These are phyloP conservation scores for Ploceus nigricollis DNA, from an alignment of 2,113 vertebrate genomes.

Conservation along the genomic window DNA sequence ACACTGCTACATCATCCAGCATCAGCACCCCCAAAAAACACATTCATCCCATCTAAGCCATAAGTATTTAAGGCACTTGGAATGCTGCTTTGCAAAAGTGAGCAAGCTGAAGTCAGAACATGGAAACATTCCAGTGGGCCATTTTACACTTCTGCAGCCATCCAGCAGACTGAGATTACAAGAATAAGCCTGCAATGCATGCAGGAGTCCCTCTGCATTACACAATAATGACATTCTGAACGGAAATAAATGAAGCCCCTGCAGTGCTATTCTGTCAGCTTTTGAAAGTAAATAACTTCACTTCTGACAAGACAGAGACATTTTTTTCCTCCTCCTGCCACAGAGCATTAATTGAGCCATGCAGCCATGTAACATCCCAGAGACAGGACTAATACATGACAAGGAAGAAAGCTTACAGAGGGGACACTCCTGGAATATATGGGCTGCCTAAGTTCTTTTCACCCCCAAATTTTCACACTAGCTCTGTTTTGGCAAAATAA, in stretches of 20 bases:
- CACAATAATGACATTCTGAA: conserved; percentile 76
- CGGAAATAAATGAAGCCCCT: conserved; percentile 80
- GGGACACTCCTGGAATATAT: background rate
- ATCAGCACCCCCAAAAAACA: accelerated
- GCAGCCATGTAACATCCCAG: conserved; percentile 61
- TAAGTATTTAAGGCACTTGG: background rate
- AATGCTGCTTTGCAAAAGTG: background rate
- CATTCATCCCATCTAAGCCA: background rate
- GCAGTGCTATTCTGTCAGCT: conserved; percentile 80
- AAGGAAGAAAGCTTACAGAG: background rate
- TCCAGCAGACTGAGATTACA: conserved; percentile 10
- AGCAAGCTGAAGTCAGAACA: background rate
- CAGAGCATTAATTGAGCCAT: conserved; percentile 78
- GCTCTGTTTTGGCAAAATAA: background rate
- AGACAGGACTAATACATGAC: conserved; percentile 33
- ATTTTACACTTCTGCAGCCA: background rate
- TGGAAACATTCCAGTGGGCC: background rate
- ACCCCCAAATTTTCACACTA: background rate
- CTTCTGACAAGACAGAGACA: conserved; percentile 76
- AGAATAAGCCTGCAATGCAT: conserved; percentile 46
- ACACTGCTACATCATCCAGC: too few species aligned
- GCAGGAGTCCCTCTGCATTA: conserved; percentile 67
- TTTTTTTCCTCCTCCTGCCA: conserved; percentile 74
- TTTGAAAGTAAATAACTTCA: conserved; percentile 83
- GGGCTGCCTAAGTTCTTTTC: background rate